Conservation (phyloP, 1,140 invertebrate species). For the Apis cerana region DNA sequence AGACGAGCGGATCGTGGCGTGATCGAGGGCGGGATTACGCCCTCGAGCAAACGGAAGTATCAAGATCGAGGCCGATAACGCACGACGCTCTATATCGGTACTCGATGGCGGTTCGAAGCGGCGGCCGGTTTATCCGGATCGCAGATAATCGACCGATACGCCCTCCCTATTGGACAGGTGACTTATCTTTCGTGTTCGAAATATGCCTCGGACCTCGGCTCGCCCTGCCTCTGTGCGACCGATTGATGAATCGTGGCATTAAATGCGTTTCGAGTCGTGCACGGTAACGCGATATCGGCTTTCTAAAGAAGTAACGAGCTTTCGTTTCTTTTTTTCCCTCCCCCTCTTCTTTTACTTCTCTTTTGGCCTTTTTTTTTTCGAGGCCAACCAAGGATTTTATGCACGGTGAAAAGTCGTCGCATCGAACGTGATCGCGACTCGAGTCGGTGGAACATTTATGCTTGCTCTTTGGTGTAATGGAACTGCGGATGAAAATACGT, state of each 20-base stretch:
- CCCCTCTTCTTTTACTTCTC: too few species aligned
- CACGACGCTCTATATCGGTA: conserved; percentile 70
- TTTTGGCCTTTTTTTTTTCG: too few species aligned
- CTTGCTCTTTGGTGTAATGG: background rate
- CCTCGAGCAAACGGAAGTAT: conserved; percentile 67
- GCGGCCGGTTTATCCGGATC: conserved; percentile 76
- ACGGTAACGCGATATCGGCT: conserved; percentile 37
- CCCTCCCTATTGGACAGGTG: conserved; percentile 72
- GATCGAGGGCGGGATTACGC: conserved; percentile 67
- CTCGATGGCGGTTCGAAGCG: conserved; percentile 69
- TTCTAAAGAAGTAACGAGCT: conserved; percentile 41
- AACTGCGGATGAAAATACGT: too few species aligned
- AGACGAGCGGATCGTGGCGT: conserved; percentile 63
- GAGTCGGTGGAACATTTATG: background rate
- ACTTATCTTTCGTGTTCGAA: conserved; percentile 77
- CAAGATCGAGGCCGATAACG: conserved; percentile 60
- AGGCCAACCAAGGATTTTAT: background rate
- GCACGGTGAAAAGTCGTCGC: background rate
- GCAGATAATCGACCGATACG: conserved; percentile 76
- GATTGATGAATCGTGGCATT: conserved; percentile 50
- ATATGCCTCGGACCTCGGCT: conserved; percentile 52
- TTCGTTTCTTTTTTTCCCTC: background rate
- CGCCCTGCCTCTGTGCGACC: conserved; percentile 3
- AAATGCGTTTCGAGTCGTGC: conserved; percentile 37
- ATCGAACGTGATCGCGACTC: background rate